phyloP scores from a whole-genome alignment of 1,140 invertebrate genomes.

The Drosophila sulfurigaster region DNA sequence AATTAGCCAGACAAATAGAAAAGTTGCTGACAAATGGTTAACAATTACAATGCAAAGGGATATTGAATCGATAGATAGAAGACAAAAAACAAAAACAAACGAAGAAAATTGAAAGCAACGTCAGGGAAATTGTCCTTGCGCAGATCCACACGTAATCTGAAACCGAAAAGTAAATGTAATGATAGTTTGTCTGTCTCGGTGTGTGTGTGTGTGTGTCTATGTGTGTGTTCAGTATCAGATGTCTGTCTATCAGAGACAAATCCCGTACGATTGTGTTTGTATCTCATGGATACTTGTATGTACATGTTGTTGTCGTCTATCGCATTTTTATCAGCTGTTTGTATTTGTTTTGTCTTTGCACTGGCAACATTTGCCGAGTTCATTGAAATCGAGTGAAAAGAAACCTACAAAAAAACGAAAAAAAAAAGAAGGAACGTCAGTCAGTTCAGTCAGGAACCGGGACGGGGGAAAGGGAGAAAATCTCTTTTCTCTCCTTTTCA shows the following conservation, averaged over 20 bases:
- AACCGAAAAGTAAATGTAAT: constrained; percentile 52
- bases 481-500: constrained; percentile 76
- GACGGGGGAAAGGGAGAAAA: constrained; percentile 45
- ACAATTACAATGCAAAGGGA: constrained; percentile 74
- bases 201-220: constrained; percentile 26
- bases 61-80: constrained; percentile 12
- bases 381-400: constrained; percentile 76
- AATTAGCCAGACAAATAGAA: constrained; percentile 65
- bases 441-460: constrained; percentile 38
- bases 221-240: constrained; percentile 53
- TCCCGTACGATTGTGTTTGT: constrained; percentile 29
- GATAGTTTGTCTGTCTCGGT: constrained; percentile 36
- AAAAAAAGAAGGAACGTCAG: constrained; percentile 13
- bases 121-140: constrained; percentile 51
- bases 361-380: constrained; percentile 74
- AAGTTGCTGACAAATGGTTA: constrained; percentile 79
- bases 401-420: constrained; percentile 11
- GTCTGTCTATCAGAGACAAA: constrained; percentile 16
- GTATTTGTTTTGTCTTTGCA: constrained; percentile 65
- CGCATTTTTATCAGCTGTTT: constrained; percentile 79
- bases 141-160: constrained; percentile 30
- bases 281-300: constrained; percentile 55
- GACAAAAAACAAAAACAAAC: constrained; percentile 18
- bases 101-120: constrained; percentile 52
- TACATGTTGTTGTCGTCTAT: constrained; percentile 46